Conservation (phyloP, 2,888 invertebrate genomes). For the Loripinus fragilis region DNA sequence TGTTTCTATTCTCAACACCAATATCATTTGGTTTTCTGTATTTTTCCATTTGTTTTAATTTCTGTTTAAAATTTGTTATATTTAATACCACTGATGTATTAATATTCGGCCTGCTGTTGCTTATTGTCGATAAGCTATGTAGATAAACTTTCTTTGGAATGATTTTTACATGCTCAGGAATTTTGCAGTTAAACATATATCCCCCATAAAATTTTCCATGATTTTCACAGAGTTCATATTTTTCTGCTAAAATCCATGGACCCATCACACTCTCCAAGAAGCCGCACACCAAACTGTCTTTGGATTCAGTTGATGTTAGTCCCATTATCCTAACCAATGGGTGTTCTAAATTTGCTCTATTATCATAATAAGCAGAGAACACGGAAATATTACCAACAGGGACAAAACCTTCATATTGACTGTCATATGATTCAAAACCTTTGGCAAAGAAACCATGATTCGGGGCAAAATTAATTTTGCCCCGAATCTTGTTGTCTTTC, state of each 20-base stretch:
- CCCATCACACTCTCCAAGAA: constrained; percentile 52
- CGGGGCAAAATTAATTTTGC: background rate
- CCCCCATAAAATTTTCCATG: constrained; percentile 80
- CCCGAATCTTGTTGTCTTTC: background rate
- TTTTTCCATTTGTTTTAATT: background rate
- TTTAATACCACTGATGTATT: background rate
- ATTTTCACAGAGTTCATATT: constrained; percentile 82
- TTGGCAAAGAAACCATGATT: too few species aligned
- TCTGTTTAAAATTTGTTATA: background rate
- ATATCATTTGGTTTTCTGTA: too few species aligned
- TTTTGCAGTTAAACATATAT: constrained; percentile 77
- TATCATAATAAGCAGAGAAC: constrained; percentile 73
- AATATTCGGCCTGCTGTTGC: background rate
- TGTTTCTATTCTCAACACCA: background rate
- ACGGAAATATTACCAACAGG: constrained; percentile 64
- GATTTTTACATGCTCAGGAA: constrained; percentile 62
- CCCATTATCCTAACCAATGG: constrained; percentile 63
- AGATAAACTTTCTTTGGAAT: constrained; percentile 47
- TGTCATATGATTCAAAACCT: background rate
- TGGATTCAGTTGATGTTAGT: constrained; percentile 41
- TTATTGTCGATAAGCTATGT: background rate
- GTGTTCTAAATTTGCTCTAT: constrained; percentile 48
- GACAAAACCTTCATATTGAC: constrained; percentile 23
- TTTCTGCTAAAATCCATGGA: constrained; percentile 52
- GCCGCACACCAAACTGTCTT: constrained; percentile 61